Evolutionary conservation across 2,113 vertebrate species (phyloP).

Genomic region (Cyanoderma ruficeps): DNA sequence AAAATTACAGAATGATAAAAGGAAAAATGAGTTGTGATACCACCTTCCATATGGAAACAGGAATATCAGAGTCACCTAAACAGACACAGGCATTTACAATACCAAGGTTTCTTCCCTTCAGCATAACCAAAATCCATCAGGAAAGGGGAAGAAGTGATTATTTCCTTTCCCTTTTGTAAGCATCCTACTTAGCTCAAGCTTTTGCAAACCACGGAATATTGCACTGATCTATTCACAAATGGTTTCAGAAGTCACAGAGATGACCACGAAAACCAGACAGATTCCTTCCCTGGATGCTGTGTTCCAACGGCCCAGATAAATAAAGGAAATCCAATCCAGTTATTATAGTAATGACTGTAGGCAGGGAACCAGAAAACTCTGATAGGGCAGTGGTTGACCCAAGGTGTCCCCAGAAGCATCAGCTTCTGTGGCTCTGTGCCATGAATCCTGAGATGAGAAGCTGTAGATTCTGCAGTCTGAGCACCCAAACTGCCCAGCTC

Average conservation of each 20-base stretch:
- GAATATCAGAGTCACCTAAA: not conserved
- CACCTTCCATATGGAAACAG: accelerated
- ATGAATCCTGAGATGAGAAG: not conserved
- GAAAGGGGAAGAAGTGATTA: not conserved
- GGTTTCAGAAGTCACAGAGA: not conserved
- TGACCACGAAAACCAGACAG: not conserved
- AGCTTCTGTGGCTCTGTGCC: not conserved
- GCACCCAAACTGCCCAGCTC: not conserved
- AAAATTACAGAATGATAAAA: not conserved
- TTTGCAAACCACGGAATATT: not conserved
- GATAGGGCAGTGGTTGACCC: not conserved
- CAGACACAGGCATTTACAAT: not conserved
- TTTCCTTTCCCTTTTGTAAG: not conserved
- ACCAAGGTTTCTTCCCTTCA: not conserved
- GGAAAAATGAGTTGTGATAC: not conserved
- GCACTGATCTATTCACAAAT: not conserved
- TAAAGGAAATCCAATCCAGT: not conserved
- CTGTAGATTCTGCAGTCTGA: not conserved
- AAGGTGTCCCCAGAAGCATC: not conserved
- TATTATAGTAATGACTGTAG: not conserved
- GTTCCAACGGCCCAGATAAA: not conserved
- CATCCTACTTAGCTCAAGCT: not conserved
- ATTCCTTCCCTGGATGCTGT: not conserved
- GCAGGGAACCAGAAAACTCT: not conserved
- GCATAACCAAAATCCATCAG: not conserved